Conservation (phyloP, 92 coral and sea anemone species). For the Muricea muricata region DNA sequence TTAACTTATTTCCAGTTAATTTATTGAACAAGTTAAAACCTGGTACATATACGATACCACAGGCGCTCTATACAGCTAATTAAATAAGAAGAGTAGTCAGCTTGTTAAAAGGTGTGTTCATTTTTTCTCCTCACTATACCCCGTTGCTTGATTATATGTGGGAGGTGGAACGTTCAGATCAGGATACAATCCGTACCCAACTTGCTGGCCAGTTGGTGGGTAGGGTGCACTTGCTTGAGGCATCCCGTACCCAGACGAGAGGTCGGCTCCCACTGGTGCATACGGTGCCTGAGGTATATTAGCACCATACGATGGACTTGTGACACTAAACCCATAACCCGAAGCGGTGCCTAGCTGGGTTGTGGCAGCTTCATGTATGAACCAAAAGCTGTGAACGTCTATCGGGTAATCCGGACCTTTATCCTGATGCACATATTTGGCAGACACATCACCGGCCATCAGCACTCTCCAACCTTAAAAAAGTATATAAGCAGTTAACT, state of each 20-base stretch:
- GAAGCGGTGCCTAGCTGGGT: slow-evolving; percentile 1
- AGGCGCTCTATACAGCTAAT: background rate
- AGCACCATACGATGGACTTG: background rate
- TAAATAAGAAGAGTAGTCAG: background rate
- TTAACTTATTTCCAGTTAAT: no score
- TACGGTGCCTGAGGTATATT: background rate
- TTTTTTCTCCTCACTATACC: background rate
- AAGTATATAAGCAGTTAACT: no score
- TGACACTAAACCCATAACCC: background rate
- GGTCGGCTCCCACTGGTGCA: background rate
- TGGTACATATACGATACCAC: no score
- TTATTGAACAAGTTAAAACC: no score
- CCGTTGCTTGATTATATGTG: background rate
- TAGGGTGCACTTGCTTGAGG: background rate
- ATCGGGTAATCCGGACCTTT: slow-evolving; percentile 29
- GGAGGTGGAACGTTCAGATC: background rate
- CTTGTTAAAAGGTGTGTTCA: background rate
- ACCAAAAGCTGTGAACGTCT: slow-evolving; percentile 13
- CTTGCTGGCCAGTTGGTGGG: background rate
- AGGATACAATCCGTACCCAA: background rate
- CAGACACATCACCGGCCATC: slow-evolving; percentile 68
- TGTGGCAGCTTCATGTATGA: background rate
- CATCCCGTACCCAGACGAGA: background rate
- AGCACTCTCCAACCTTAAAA: slow-evolving; percentile 61
- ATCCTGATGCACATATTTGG: slow-evolving; percentile 63